These are phyloP conservation scores for Miniopterus natalensis DNA, from an alignment of 2,113 vertebrate genomes.

Conservation along the genomic window DNA sequence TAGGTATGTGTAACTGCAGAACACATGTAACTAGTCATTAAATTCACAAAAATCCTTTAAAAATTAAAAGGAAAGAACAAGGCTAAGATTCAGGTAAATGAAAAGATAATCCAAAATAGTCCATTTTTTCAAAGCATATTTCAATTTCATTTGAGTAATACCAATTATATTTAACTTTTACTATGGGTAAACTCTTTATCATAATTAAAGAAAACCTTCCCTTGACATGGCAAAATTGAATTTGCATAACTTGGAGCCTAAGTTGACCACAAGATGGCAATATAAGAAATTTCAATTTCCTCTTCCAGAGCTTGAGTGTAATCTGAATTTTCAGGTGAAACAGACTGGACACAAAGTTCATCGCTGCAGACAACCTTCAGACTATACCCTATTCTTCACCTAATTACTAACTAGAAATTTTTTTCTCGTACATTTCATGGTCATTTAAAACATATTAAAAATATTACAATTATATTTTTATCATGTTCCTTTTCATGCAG, in stretches of 20 bases:
- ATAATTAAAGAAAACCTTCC: conserved; percentile 19
- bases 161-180: not conserved
- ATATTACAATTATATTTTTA: not conserved
- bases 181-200: not conserved
- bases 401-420: not conserved
- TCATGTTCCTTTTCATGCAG: not conserved
- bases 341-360: conserved; percentile 3
- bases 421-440: not conserved
- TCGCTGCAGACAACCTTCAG: not conserved
- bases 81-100: not conserved
- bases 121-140: not conserved
- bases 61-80: not conserved
- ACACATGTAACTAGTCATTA: conserved; percentile 50
- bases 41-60: conserved; percentile 35
- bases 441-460: conserved; percentile 40
- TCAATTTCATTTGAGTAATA: conserved; percentile 37
- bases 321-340: conserved; percentile 62
- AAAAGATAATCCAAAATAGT: not conserved
- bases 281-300: conserved; percentile 31
- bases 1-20: not conserved
- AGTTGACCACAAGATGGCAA: conserved; percentile 68
- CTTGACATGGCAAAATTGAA: conserved; percentile 5
- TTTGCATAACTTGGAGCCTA: not conserved
- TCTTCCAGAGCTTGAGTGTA: not conserved
- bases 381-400: not conserved